These are phyloP conservation scores for Butorides virescens DNA, from an alignment of 2,113 vertebrate species.

Conservation along the genomic window DNA sequence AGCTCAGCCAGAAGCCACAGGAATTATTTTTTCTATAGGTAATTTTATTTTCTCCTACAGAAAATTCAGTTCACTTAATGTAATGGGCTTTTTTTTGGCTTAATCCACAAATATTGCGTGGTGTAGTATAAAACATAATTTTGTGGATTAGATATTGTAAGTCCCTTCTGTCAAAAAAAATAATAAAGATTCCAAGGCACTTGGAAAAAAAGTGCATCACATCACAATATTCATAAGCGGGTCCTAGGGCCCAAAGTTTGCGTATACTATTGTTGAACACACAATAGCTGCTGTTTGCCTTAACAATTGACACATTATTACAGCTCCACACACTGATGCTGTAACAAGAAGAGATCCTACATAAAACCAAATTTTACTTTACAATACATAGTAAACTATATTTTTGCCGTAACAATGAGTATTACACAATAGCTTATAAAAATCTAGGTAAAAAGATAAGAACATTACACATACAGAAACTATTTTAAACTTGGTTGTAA, in stretches of 20 bases:
- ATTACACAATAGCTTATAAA: background rate
- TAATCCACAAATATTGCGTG: rapidly evolving
- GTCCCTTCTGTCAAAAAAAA: background rate
- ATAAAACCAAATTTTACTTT: background rate
- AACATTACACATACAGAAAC: background rate
- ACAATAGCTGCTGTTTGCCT: conserved; percentile 8
- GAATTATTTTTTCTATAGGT: background rate
- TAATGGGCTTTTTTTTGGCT: background rate
- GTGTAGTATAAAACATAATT: background rate
- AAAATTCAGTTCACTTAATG: background rate
- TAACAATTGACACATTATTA: conserved; percentile 14
- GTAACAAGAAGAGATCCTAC: background rate
- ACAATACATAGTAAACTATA: background rate
- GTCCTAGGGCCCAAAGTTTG: background rate
- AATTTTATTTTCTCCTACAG: background rate
- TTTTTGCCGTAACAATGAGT: background rate
- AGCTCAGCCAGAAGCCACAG: background rate
- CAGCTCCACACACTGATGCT: background rate
- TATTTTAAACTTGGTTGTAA: background rate
- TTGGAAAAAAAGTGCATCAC: background rate
- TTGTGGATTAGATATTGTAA: background rate
- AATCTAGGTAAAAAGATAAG: background rate
- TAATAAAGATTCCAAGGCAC: background rate
- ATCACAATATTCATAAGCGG: background rate
- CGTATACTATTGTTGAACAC: background rate